Evolutionary conservation across 1,140 invertebrate genomes (phyloP), one percentile per base, ranked within the genome.

Genomic region (Drosophila fuyamai): DNA sequence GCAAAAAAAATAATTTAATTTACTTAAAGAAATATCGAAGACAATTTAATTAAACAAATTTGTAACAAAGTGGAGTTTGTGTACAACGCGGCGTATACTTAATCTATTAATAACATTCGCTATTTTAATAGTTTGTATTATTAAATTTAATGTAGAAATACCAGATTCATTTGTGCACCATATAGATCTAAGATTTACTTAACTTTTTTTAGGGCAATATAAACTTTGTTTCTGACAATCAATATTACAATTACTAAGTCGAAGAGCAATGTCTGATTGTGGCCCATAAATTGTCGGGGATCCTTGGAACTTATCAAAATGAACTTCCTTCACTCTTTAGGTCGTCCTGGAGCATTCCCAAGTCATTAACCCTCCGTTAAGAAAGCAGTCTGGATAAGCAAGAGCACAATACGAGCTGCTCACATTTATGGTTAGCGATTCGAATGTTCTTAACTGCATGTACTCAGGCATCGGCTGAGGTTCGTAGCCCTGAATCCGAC

Each of bases 391-490:
- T 58, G 68, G 68, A 68, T 68, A 68, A 68, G 62, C 36, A 46
- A 66, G 61, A 68, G 54, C 65, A 68, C 65, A 68, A 65, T 67
- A 41, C 14, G 59, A 71, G 67, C 66, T 70, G 68, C 68, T 70
- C 68, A 41, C 68, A 58, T 72, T 72, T 72, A 72, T 72, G 68
- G 66, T 35, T 35, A 41, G 41, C 67, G 67, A 71, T 71, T 70
- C 65, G 50, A 44, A 71, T 71, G 67, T 50, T 57, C 13, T 48
- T 71, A 72, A 72, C 66, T 72, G 68, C 65, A 58, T 72, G 43
- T 58, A 71, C 68, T 58, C 68, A 72, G 66, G 66, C 68, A 43
- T 63, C 10, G 50, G 8, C 32, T 13, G 32, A 36, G 40, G 38
- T 13, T 50, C 50, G 29, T 48, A 14, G 38, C 35, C 29, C 2